Evolutionary conservation across 2,888 invertebrate species (phyloP).

Genomic region (Eustalomyia histrio): DNA sequence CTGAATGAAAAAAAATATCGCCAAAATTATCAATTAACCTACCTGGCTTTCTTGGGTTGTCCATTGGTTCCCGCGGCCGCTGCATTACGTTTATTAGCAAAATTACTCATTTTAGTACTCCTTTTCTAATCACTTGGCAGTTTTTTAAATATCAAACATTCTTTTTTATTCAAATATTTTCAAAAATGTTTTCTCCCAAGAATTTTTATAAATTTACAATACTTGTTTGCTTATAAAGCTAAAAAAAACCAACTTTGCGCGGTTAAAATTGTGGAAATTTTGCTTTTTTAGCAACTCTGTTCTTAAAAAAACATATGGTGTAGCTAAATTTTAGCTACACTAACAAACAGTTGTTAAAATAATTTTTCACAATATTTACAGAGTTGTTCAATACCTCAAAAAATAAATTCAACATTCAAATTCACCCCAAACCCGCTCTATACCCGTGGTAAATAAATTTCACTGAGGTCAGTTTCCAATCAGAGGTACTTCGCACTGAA

Average conservation of each 20-base stretch:
- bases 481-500: no score
- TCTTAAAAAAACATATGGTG: background rate
- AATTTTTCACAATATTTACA: no score
- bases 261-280: conserved; percentile 13
- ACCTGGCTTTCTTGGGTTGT: background rate
- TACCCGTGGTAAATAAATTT: no score
- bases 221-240: no score
- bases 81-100: conserved; percentile 64
- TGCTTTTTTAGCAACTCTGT: background rate
- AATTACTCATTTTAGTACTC: conserved; percentile 54
- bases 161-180: background rate
- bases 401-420: no score
- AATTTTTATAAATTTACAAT: background rate
- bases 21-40: conserved; percentile 67
- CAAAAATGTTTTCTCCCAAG: background rate
- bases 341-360: no score
- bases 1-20: background rate
- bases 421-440: no score
- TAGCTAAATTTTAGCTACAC: no score
- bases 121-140: no score
- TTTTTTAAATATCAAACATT: background rate
- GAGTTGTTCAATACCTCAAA: no score
- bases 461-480: no score
- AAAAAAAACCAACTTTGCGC: conserved; percentile 5
- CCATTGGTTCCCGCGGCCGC: conserved; percentile 22